Evolutionary conservation across 2,888 invertebrate species (phyloP), one percentile per base, ranked within the genome.

Genomic region (Hyposoter dolosus): DNA sequence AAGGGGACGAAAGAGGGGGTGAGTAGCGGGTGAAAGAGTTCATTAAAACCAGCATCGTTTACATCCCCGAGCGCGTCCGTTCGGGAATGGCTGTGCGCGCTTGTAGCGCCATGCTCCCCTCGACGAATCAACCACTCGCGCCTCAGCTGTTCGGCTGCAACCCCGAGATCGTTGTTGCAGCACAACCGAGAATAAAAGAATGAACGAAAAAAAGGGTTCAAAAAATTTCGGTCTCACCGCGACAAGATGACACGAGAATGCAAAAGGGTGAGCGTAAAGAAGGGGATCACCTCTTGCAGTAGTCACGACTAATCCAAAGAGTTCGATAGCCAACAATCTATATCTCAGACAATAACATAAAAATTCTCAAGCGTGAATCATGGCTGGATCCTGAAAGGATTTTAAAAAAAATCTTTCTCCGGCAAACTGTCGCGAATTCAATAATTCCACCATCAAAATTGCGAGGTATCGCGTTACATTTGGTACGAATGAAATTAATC

Each of bases 41-140:
- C 92, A 93, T 92, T 93, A 92, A 93, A 92, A 92, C 91, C 91
- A 90, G 91, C 92, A 90, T 90, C 90, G 91, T 91, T 92, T 91
- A 92, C 92, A 90, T 88, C 89, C 88, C 77, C 77, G 74, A 35
- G 88, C 87, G 83, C 87, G 79, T 87, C 66, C 75, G 53, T 71
- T 65, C 47, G 71, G 45, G 71, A 71, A 47, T 72, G 65, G 71
- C 81, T 72, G 47, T 63, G 82, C 65, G 60, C 71, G 65, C 47
- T 71, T 77, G 72, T 76, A 85, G 72, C 78, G 60, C 69, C 83
- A 66, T 71, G 75, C 86, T 88, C 84, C 84, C 87, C 88, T 66
- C 78, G 35, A 71, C 82, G 63, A 77, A 86, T 84, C 88, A 88
- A 87, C 87, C 86, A 89, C 86, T 76, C 79, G 50, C 66, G 68